Evolutionary conservation across 2,797 vertebrate genomes (phyloP), one percentile per base, ranked within the genome.

Genomic region (Epinephelus malabaricus): DNA sequence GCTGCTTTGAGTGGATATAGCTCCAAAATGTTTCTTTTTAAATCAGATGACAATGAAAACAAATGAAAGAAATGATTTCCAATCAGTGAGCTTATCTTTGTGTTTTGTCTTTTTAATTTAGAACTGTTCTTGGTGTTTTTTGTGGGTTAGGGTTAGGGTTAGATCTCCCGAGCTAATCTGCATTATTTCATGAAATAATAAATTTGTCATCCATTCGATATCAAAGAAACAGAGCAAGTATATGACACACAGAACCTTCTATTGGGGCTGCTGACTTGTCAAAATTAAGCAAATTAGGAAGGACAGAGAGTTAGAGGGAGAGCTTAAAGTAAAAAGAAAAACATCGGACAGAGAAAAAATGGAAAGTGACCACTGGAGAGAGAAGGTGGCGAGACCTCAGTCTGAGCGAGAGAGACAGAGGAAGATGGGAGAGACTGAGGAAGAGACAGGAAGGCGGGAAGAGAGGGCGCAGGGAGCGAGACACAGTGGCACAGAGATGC

Each of bases 331-430:
- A 49, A 34, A 61, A 17, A 60, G 34, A 34, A 7, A 45, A 15
- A 51, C 9, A 1, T 7, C 15, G 18, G 5, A 65, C 12, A 11
- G n/a, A 47, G 10, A 3, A 5, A 65, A 56, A 21, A 58, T 14
- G 13, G 55, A 69, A 45, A 79, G 25, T 13, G 66, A 73, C 59
- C 65, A 45, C 62, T 15, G 34, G 30, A 76, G 25, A 58, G 68
- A 80, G 17, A 65, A 47, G 50, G 17, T 40, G 13, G n/a, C 30
- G 5, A 66, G 70, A 18, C 18, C 4, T 69, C 34, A 15, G 51
- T 60, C 47, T 40, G 43, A 67, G 14, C 1, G 0, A 45, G 53
- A 54, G 45, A 71, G 34, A 54, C 25, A 53, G 59, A 55, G 58
- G 40, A 18, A 34, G 30, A 65, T 21, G 40, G 7, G 4, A 45